phyloP scores from a whole-genome alignment of 2,888 invertebrate genomes.

The Megalurothrips usitatus region DNA sequence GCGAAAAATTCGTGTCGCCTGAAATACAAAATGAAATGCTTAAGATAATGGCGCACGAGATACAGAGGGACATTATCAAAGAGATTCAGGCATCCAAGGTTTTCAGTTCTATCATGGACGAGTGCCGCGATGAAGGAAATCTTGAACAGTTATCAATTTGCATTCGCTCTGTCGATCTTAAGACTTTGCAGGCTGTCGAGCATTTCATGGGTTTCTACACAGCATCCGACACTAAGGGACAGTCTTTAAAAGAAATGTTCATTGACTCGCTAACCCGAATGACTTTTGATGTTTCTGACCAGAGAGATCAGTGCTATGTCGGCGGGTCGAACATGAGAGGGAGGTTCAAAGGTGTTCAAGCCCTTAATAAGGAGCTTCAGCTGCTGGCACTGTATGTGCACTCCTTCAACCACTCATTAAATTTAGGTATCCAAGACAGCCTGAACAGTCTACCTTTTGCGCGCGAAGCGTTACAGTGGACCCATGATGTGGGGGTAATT shows the following conservation, averaged over 20 bases:
- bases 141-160: not conserved
- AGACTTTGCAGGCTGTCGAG: not conserved
- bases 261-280: not conserved
- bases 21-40: not conserved
- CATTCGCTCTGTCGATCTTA: not conserved
- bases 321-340: constrained; percentile 31
- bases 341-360: constrained; percentile 33
- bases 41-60: not conserved
- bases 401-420: constrained; percentile 33
- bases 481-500: not conserved
- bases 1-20: not conserved
- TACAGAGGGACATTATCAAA: not conserved
- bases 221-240: not conserved
- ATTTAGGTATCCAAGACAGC: constrained; percentile 30
- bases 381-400: constrained; percentile 34
- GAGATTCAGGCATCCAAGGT: not conserved
- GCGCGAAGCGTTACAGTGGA: not conserved
- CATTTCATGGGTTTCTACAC: not conserved
- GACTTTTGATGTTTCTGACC: not conserved
- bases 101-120: not conserved
- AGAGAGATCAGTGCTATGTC: constrained; percentile 33
- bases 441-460: not conserved
- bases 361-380: constrained; percentile 30
- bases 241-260: not conserved
- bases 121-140: not conserved